Percentiles rank a stretch among this genome's conserved stretches.
Evolutionary conservation across 2,888 invertebrate genomes (phyloP).

Genomic region (Leptura quadrifasciata): DNA sequence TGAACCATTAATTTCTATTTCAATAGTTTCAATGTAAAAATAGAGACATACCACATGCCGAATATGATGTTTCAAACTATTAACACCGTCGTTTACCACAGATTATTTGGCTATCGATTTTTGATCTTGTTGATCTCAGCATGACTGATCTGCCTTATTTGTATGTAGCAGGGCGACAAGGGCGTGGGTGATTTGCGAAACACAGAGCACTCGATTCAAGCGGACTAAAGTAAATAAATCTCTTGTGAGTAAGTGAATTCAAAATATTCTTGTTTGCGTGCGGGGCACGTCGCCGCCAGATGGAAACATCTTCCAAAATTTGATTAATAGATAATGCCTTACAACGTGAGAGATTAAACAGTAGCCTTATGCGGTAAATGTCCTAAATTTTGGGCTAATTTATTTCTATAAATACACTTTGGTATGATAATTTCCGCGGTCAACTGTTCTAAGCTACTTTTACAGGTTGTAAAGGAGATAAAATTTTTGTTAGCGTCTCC

Average conservation of each 20-base stretch:
- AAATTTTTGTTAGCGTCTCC: too few relatives aligned
- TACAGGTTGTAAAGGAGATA: too few relatives aligned
- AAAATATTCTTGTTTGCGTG: background rate
- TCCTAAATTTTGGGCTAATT: background rate
- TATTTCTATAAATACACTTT: background rate
- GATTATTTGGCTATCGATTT: background rate
- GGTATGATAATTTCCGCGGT: too few relatives aligned
- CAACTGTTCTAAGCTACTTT: too few relatives aligned
- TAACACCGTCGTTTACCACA: background rate
- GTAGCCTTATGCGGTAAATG: background rate
- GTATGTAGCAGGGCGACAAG: constrained; percentile 6
- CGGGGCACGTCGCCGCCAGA: background rate
- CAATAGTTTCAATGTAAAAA: too few relatives aligned
- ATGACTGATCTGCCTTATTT: constrained; percentile 6
- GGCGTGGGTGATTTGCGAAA: constrained; percentile 22
- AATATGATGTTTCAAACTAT: too few relatives aligned
- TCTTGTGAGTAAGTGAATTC: constrained; percentile 21
- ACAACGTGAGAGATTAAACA: background rate
- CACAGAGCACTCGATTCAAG: background rate
- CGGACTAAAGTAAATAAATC: constrained; percentile 7
- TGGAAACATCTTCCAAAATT: background rate
- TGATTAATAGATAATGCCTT: background rate
- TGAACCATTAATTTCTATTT: too few relatives aligned
- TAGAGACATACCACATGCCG: too few relatives aligned
- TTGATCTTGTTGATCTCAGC: constrained; percentile 12